Conservation (phyloP, 2,113 vertebrate genomes). For the Agelaius phoeniceus region DNA sequence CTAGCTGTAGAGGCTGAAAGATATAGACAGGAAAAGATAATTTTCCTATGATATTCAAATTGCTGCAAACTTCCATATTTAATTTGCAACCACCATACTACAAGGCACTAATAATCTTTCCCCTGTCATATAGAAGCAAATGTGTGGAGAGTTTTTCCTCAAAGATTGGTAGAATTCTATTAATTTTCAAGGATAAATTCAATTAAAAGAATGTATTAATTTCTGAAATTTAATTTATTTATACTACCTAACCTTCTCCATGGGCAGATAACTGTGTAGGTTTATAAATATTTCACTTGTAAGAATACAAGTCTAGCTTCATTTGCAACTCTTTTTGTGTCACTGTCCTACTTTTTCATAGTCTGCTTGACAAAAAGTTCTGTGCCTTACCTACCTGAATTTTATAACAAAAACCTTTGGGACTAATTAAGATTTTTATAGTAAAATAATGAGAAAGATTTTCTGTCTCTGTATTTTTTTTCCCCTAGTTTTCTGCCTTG, state of each 20-base stretch:
- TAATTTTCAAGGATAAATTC: slow-evolving; percentile 75
- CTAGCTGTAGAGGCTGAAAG: slow-evolving; percentile 62
- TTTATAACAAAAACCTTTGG: slow-evolving; percentile 73
- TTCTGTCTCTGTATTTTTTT: slow-evolving; percentile 34
- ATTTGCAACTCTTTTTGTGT: slow-evolving; percentile 63
- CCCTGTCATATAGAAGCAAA: slow-evolving; percentile 66
- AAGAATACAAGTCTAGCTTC: slow-evolving; percentile 42
- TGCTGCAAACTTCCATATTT: slow-evolving; percentile 64
- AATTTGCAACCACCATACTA: slow-evolving; percentile 65
- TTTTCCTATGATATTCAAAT: slow-evolving; percentile 73
- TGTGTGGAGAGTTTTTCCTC: slow-evolving; percentile 36
- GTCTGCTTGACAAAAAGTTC: slow-evolving; percentile 64
- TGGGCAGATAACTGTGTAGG: slow-evolving; percentile 25
- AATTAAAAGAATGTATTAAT: slow-evolving; percentile 72
- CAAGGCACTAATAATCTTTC: slow-evolving; percentile 71
- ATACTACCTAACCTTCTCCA: slow-evolving; percentile 44
- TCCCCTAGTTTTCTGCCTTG: slow-evolving; percentile 44
- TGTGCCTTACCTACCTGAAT: slow-evolving; percentile 64
- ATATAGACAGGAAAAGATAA: slow-evolving; percentile 66
- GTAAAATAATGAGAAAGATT: slow-evolving; percentile 71
- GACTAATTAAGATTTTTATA: slow-evolving; percentile 81
- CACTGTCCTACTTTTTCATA: slow-evolving; percentile 57
- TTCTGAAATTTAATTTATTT: slow-evolving; percentile 62
- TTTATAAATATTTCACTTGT: slow-evolving; percentile 66
- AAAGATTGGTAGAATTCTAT: slow-evolving; percentile 66